Evolutionary conservation across 2,888 invertebrate genomes (phyloP).

Genomic region (Sphecodes monilicornis): DNA sequence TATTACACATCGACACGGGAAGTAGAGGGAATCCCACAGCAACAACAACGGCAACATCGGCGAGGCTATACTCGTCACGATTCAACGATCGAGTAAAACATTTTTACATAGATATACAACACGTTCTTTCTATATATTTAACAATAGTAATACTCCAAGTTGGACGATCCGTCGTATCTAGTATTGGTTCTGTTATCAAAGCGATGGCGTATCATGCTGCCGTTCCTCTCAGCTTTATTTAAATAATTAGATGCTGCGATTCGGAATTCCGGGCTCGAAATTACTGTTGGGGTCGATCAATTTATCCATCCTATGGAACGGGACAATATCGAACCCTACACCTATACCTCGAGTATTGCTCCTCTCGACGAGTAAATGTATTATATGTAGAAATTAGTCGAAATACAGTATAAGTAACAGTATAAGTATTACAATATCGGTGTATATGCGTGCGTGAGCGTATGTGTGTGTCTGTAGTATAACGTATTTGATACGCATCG

Average conservation of each 20-base stretch:
- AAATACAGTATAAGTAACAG: no score
- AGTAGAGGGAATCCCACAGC: constrained; percentile 30
- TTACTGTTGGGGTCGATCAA: background rate
- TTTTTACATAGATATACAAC: constrained; percentile 28
- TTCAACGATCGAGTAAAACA: constrained; percentile 39
- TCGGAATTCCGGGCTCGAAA: background rate
- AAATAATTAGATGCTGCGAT: background rate
- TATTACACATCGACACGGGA: constrained; percentile 43
- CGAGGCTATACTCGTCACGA: constrained; percentile 22
- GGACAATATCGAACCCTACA: background rate
- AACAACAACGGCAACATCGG: constrained; percentile 27
- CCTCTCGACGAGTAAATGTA: background rate
- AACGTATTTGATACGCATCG: constrained; percentile 12
- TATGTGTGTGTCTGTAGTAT: background rate
- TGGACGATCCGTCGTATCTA: background rate
- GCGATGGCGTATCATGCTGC: background rate
- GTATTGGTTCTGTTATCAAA: constrained; percentile 3
- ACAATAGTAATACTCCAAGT: constrained; percentile 15
- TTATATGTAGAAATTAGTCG: background rate
- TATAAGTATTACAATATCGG: background rate
- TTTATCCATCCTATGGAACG: background rate
- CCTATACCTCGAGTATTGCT: background rate
- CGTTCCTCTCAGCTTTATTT: background rate
- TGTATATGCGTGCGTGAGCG: background rate
- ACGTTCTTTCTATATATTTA: constrained; percentile 1